A percentile compares a stretch with the other conserved stretches of the same genome.
phyloP scores from a whole-genome alignment of 2,888 invertebrate species.

The Atethmia centrago region DNA sequence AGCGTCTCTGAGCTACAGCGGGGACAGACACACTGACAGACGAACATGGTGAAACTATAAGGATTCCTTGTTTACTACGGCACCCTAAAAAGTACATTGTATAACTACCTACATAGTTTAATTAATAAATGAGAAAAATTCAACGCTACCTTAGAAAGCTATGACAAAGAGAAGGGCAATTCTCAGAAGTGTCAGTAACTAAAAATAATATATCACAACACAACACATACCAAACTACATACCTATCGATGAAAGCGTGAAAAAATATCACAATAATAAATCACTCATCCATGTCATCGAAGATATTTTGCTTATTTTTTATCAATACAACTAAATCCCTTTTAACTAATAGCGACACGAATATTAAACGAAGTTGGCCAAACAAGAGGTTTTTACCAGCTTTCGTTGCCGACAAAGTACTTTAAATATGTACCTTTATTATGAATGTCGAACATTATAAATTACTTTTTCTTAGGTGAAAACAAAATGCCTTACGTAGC shows the following conservation, averaged over 20 bases:
- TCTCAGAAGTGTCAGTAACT: slow-evolving; percentile 27
- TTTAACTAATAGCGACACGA: slow-evolving; percentile 39
- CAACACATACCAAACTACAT: neutral
- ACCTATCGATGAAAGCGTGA: slow-evolving; percentile 1
- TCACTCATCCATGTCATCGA: slow-evolving; percentile 18
- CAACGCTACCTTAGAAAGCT: slow-evolving; percentile 14
- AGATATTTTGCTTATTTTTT: slow-evolving; percentile 31
- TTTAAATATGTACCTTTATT: slow-evolving; percentile 30
- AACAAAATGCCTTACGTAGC: slow-evolving; percentile 31
- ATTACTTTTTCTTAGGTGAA: slow-evolving; percentile 26
- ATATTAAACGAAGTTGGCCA: slow-evolving; percentile 26
- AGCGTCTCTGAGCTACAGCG: too few relatives aligned
- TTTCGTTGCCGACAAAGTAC: slow-evolving; percentile 39
- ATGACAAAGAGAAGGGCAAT: slow-evolving; percentile 13
- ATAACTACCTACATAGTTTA: too few relatives aligned
- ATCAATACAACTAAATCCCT: slow-evolving; percentile 52
- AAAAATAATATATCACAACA: slow-evolving; percentile 28
- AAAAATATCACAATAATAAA: slow-evolving; percentile 28
- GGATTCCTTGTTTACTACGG: too few relatives aligned
- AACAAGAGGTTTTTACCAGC: slow-evolving; percentile 32
- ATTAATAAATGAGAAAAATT: neutral
- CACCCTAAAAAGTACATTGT: too few relatives aligned
- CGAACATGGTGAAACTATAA: too few relatives aligned
- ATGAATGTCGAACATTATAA: slow-evolving; percentile 45
- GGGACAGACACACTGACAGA: too few relatives aligned